These are phyloP conservation scores for Trachurus trachurus DNA, from an alignment of 2,797 vertebrate species.

Conservation along the genomic window DNA sequence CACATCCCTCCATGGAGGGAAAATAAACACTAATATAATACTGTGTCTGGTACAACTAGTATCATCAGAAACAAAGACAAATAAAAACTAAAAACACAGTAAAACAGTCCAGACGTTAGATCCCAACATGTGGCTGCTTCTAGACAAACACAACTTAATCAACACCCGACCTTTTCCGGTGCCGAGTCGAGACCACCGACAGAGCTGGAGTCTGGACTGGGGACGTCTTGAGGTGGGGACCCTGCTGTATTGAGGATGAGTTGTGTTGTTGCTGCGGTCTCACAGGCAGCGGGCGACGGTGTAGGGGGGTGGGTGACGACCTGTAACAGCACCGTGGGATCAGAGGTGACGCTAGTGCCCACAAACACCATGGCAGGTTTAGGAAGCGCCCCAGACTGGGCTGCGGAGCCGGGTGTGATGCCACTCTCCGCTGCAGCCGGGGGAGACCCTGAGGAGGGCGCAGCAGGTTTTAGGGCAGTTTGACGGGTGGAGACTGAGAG, in stretches of 20 bases:
- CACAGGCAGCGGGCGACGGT: background rate
- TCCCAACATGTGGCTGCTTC: no score
- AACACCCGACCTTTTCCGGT: constrained; percentile 23
- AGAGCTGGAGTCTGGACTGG: constrained; percentile 39
- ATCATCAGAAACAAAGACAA: background rate
- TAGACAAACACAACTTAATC: background rate
- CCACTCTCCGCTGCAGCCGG: background rate
- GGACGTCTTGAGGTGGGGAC: background rate
- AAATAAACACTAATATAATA: background rate
- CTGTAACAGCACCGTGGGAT: constrained; percentile 14
- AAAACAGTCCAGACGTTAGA: background rate
- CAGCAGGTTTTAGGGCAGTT: background rate
- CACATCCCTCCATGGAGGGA: background rate
- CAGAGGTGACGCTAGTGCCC: background rate
- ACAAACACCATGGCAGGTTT: constrained; percentile 3
- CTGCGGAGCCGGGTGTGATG: fast-evolving
- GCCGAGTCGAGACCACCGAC: background rate
- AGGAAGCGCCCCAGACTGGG: fast-evolving
- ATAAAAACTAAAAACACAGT: background rate
- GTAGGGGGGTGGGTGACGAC: fast-evolving
- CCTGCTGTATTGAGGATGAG: constrained; percentile 20
- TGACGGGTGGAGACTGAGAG: constrained; percentile 4
- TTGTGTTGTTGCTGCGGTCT: background rate
- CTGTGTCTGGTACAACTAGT: background rate
- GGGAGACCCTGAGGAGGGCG: background rate